These are phyloP conservation scores for Myrmophylax atrothorax DNA, from an alignment of 2,113 vertebrate genomes.

Conservation along the genomic window DNA sequence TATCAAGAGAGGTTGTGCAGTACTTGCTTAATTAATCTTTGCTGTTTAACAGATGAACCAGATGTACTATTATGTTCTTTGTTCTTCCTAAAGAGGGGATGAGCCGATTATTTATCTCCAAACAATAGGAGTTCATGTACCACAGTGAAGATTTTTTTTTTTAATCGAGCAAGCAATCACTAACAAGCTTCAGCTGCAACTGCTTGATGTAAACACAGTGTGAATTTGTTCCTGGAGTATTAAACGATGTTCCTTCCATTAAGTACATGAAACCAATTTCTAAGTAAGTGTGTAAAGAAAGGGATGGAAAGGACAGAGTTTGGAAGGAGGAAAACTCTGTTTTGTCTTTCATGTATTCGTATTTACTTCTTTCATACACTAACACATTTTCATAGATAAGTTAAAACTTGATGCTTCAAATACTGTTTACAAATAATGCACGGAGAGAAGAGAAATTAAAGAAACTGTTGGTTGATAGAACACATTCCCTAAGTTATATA, in stretches of 20 bases:
- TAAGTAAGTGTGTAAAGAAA: conserved; percentile 29
- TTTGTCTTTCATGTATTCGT: background rate
- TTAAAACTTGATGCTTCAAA: conserved; percentile 20
- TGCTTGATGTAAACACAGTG: conserved; percentile 73
- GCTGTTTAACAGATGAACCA: conserved; percentile 71
- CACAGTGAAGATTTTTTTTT: conserved; percentile 61
- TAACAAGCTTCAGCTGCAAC: conserved; percentile 81
- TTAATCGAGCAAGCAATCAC: conserved; percentile 70
- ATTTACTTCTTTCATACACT: conserved; percentile 10
- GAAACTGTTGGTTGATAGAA: background rate
- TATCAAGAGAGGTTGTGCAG: conserved; percentile 52
- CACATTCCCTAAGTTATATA: background rate
- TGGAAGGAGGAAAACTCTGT: background rate
- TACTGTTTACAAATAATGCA: conserved; percentile 2
- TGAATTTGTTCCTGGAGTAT: conserved; percentile 69
- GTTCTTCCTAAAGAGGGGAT: conserved; percentile 71
- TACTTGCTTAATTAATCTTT: conserved; percentile 74
- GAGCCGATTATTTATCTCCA: conserved; percentile 74
- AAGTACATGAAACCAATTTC: conserved; percentile 70
- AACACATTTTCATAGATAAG: conserved; percentile 28
- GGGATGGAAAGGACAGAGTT: background rate
- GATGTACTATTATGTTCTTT: conserved; percentile 75
- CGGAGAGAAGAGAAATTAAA: background rate
- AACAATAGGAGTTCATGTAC: conserved; percentile 77
- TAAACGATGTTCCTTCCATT: conserved; percentile 64